These are phyloP conservation scores for Stichopus chloronotus DNA, from an alignment of 35 echinoderm and acorn worm species.

Conservation along the genomic window DNA sequence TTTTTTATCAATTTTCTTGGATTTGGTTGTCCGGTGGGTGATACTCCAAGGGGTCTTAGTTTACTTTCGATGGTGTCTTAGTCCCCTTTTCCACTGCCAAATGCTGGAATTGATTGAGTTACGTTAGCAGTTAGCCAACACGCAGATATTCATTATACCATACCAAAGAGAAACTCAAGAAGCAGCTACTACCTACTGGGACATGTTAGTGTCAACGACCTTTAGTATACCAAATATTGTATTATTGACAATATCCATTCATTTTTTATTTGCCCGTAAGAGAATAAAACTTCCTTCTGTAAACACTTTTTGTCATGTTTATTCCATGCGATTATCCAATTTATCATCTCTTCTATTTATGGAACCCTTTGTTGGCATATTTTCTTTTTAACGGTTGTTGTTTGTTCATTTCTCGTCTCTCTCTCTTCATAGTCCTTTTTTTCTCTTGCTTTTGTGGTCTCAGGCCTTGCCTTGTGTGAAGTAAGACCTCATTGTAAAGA, in stretches of 20 bases:
- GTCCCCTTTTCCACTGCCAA: no score
- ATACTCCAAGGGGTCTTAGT: no score
- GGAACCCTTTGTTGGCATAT: not conserved
- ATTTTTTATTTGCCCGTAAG: not conserved
- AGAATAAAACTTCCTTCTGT: not conserved
- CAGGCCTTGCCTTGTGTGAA: not conserved
- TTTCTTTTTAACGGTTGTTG: not conserved
- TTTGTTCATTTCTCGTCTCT: not conserved
- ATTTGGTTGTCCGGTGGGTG: no score
- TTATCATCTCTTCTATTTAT: not conserved
- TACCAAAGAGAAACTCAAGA: no score
- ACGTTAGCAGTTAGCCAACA: no score
- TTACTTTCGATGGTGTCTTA: no score
- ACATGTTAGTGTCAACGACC: not conserved
- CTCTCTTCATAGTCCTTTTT: no score
- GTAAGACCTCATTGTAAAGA: not conserved
- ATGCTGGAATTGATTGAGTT: no score
- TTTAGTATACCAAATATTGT: not conserved
- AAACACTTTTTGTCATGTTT: constrained; percentile 3
- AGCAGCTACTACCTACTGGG: no score
- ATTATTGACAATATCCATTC: not conserved
- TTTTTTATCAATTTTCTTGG: no score
- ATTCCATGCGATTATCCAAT: not conserved
- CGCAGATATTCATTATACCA: no score
- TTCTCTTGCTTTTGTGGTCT: not conserved